A percentile compares a stretch with the other conserved stretches of the same genome.
phyloP scores from a whole-genome alignment of 2,113 vertebrate species.

The Gorsachius goisagi region DNA sequence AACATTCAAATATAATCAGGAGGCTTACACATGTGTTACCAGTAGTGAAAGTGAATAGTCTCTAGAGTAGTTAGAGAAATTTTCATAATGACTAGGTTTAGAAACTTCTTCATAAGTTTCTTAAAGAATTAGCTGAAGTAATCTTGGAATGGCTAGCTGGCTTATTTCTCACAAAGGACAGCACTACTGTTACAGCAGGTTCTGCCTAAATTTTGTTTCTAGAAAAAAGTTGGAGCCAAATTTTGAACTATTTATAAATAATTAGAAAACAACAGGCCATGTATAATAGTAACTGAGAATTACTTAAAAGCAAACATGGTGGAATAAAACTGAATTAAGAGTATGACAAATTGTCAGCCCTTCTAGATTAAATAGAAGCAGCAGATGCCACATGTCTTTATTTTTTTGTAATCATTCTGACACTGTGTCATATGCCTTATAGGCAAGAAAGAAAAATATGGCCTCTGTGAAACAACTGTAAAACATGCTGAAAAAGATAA shows the following conservation, averaged over 20 bases:
- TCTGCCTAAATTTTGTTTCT: not conserved
- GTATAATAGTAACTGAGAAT: not conserved
- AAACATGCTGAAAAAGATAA: not conserved
- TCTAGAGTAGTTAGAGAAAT: not conserved
- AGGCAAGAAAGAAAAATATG: not conserved
- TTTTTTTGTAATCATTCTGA: not conserved
- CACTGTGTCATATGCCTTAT: not conserved
- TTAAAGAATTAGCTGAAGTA: not conserved
- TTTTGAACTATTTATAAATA: not conserved
- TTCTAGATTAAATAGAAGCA: not conserved
- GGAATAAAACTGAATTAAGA: not conserved
- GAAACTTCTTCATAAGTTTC: not conserved
- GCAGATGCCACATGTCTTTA: not conserved
- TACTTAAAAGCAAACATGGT: not conserved
- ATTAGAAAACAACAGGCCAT: not conserved
- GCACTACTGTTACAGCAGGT: rapidly evolving
- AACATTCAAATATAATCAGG: not conserved
- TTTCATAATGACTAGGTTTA: not conserved
- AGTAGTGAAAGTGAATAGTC: not conserved
- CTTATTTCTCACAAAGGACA: not conserved
- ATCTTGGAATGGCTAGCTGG: not conserved
- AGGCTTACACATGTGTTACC: not conserved
- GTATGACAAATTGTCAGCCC: not conserved
- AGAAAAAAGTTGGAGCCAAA: not conserved
- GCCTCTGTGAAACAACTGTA: not conserved